These are phyloP conservation scores for Marronus borbonicus DNA, from an alignment of 2,888 invertebrate species.

Conservation along the genomic window DNA sequence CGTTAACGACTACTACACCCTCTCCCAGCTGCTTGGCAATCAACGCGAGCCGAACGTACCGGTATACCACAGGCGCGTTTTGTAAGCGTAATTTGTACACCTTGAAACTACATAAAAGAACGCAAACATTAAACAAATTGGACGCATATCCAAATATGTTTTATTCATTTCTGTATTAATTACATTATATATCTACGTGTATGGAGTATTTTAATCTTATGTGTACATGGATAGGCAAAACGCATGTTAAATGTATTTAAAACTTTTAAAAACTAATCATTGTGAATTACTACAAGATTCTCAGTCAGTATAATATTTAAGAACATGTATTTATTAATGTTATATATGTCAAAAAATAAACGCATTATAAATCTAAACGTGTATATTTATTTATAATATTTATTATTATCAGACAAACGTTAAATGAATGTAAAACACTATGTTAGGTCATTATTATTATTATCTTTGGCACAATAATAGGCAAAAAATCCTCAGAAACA, in stretches of 20 bases:
- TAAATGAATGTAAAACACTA: no score
- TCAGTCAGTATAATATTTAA: conserved; percentile 68
- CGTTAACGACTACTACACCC: conserved; percentile 74
- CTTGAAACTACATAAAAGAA: conserved; percentile 16
- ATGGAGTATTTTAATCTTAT: conserved; percentile 54
- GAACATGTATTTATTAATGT: conserved; percentile 56
- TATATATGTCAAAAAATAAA: conserved; percentile 50
- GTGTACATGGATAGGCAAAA: conserved; percentile 43
- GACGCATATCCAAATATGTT: conserved; percentile 48
- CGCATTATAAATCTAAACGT: conserved; percentile 40
- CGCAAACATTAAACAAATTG: conserved; percentile 24
- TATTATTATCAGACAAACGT: no score
- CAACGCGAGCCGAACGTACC: conserved; percentile 74
- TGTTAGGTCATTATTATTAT: no score
- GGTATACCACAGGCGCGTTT: conserved; percentile 76
- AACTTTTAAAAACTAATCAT: conserved; percentile 27
- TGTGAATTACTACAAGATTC: conserved; percentile 44
- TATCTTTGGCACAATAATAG: no score
- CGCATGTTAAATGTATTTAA: conserved; percentile 47
- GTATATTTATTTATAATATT: no score
- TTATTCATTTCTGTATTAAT: conserved; percentile 45
- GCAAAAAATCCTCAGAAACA: no score
- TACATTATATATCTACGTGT: conserved; percentile 60
- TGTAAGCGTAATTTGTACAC: conserved; percentile 68
- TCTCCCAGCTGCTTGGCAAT: conserved; percentile 74